These are phyloP conservation scores for Axea sp. DNA, from an alignment of 2,888 invertebrate genomes.

Conservation along the genomic window DNA sequence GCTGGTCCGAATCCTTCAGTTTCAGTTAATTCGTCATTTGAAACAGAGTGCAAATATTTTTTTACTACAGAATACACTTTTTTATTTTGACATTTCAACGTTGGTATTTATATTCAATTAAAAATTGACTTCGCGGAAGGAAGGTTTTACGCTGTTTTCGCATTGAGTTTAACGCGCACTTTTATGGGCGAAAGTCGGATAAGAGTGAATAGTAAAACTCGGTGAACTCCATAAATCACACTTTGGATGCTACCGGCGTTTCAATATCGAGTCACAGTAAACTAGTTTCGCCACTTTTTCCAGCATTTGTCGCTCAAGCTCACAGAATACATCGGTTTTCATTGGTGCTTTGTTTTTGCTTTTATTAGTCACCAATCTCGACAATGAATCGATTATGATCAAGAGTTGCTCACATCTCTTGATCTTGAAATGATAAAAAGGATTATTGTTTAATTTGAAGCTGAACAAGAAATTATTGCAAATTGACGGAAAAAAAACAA, in stretches of 20 bases:
- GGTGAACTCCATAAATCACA: conserved; percentile 32
- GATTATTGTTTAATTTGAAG: too few species aligned
- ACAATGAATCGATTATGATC: conserved; percentile 9
- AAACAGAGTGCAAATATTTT: too few species aligned
- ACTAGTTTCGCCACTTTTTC: conserved; percentile 54
- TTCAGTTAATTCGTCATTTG: too few species aligned
- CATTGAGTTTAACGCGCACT: conserved; percentile 18
- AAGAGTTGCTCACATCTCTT: conserved; percentile 13
- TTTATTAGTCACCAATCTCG: conserved; percentile 36
- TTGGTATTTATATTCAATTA: too few species aligned
- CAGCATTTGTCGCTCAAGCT: conserved; percentile 33
- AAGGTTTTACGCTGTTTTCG: conserved; percentile 14
- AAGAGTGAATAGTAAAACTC: conserved; percentile 48
- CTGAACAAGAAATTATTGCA: neutral
- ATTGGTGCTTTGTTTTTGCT: conserved; percentile 37
- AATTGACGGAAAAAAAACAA: neutral
- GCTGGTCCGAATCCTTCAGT: too few species aligned
- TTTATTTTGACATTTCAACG: too few species aligned
- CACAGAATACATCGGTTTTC: conserved; percentile 39
- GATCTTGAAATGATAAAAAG: too few species aligned
- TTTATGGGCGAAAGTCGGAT: conserved; percentile 52
- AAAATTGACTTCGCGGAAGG: conserved; percentile 18
- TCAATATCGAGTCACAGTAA: conserved; percentile 37
- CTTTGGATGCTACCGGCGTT: conserved; percentile 44
- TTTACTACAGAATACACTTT: too few species aligned